These are phyloP conservation scores for Pipistrellus pipistrellus DNA, from an alignment of 2,797 vertebrate genomes.

Conservation along the genomic window DNA sequence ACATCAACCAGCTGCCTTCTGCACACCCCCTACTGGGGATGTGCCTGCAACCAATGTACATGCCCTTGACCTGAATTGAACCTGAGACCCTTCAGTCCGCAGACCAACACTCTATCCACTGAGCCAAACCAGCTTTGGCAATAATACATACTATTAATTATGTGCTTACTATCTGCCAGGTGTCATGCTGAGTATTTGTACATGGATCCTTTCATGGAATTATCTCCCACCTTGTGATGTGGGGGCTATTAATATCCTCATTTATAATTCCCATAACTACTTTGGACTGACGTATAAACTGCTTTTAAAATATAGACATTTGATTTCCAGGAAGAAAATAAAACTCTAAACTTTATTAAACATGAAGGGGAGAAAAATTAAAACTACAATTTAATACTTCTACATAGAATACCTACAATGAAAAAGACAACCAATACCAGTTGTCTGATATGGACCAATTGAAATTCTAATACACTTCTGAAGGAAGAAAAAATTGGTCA, in stretches of 20 bases:
- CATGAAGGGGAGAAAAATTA: not conserved
- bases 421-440: not conserved
- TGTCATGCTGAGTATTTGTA: not conserved
- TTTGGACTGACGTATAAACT: not conserved
- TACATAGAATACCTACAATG: not conserved
- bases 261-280: not conserved
- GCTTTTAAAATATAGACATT: slow-evolving; percentile 38
- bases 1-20: too few relatives aligned
- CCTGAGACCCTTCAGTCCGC: too few relatives aligned
- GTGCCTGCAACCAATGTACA: too few relatives aligned
- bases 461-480: not conserved
- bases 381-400: not conserved
- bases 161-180: not conserved
- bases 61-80: too few relatives aligned
- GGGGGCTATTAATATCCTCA: not conserved
- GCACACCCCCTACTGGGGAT: too few relatives aligned
- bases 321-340: not conserved
- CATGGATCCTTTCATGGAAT: not conserved
- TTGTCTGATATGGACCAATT: not conserved
- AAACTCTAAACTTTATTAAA: not conserved
- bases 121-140: too few relatives aligned
- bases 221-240: not conserved
- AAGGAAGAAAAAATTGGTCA: not conserved
- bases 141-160: not conserved
- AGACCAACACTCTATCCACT: too few relatives aligned